Percentiles rank a stretch among this genome's conserved stretches.
Conservation (phyloP, 2,888 invertebrate genomes). For the Aleiodes leptofemur region DNA sequence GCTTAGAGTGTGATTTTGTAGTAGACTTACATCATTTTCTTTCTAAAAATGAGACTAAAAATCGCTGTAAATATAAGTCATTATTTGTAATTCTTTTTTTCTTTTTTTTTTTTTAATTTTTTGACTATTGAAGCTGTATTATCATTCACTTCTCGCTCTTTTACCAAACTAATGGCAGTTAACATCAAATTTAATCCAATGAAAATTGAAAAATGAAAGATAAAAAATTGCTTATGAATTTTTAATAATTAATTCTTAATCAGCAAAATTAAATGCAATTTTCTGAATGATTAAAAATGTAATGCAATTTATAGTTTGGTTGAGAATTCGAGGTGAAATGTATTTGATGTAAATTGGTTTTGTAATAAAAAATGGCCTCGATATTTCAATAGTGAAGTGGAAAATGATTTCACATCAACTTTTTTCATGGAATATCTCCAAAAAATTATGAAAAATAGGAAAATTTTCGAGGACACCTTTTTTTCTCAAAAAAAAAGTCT, state of each 20-base stretch:
- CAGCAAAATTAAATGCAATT: background rate
- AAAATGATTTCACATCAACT: constrained; percentile 45
- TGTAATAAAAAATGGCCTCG: constrained; percentile 50
- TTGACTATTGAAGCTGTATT: constrained; percentile 16
- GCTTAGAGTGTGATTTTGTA: constrained; percentile 74
- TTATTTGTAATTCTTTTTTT: constrained; percentile 31
- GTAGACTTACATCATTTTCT: constrained; percentile 64
- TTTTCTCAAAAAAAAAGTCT: background rate
- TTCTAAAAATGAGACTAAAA: constrained; percentile 31
- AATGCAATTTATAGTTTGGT: constrained; percentile 41
- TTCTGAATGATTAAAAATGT: constrained; percentile 20
- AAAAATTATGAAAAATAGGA: background rate
- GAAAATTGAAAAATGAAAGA: constrained; percentile 12
- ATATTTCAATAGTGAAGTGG: constrained; percentile 44
- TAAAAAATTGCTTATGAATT: constrained; percentile 2
- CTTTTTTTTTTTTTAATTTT: constrained; percentile 22
- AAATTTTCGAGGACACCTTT: background rate
- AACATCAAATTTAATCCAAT: constrained; percentile 46
- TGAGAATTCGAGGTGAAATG: constrained; percentile 43
- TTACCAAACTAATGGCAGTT: constrained; percentile 54
- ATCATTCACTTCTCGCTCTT: constrained; percentile 54
- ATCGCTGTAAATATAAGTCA: background rate
- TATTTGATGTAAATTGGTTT: constrained; percentile 63
- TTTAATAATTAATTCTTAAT: constrained; percentile 39
- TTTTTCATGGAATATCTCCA: constrained; percentile 9